A percentile compares a stretch with the other conserved stretches of the same genome.
phyloP scores from a whole-genome alignment of 2,113 vertebrate genomes.

The Megalops atlanticus region DNA sequence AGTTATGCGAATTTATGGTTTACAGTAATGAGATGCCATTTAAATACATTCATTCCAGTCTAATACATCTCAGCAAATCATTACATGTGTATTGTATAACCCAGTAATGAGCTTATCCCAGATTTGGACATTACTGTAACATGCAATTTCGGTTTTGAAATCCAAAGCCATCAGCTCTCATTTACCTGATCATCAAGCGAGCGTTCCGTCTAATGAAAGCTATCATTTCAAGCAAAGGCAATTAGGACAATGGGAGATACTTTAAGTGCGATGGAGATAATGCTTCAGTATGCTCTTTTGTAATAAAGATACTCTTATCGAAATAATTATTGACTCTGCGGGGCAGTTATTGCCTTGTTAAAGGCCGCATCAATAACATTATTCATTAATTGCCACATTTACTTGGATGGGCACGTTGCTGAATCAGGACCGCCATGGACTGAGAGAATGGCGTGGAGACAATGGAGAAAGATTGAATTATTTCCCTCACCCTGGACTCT shows the following conservation, averaged over 20 bases:
- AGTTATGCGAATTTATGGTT: conserved; percentile 48
- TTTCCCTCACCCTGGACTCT: conserved; percentile 42
- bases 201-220: conserved; percentile 79
- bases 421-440: conserved; percentile 68
- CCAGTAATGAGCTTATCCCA: neutral
- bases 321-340: conserved; percentile 76
- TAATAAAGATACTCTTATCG: conserved; percentile 75
- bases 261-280: conserved; percentile 68
- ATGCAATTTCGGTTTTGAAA: conserved; percentile 69
- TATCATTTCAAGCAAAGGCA: conserved; percentile 74
- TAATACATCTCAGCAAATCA: conserved; percentile 64
- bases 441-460: conserved; percentile 56
- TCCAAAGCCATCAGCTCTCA: conserved; percentile 72
- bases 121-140: conserved; percentile 66
- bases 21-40: conserved; percentile 63
- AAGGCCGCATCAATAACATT: conserved; percentile 76
- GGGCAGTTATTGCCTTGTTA: conserved; percentile 73
- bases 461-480: conserved; percentile 55
- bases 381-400: conserved; percentile 73
- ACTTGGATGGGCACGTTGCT: conserved; percentile 64
- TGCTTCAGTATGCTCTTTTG: conserved; percentile 70
- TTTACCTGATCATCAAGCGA: conserved; percentile 78
- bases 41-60: conserved; percentile 66
- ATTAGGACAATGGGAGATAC: conserved; percentile 71
- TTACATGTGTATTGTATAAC: conserved; percentile 41